These are phyloP conservation scores for Tetranychus urticae DNA, from an alignment of 1,140 invertebrate species.

Conservation along the genomic window DNA sequence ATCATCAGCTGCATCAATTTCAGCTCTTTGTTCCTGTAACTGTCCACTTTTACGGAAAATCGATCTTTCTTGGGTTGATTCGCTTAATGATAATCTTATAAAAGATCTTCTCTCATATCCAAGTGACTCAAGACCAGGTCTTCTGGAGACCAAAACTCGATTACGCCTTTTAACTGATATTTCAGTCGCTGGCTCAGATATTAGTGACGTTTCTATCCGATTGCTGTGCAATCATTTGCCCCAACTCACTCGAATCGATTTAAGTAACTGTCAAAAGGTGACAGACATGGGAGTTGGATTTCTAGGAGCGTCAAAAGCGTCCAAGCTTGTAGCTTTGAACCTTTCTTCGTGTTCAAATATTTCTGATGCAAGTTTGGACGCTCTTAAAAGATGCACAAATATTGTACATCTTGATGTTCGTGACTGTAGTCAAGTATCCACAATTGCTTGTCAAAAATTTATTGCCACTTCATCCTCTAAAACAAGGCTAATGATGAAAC, in stretches of 20 bases:
- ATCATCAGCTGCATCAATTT: constrained; percentile 40
- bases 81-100: constrained; percentile 51
- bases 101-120: constrained; percentile 44
- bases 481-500: background rate
- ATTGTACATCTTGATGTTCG: constrained; percentile 13
- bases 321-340: constrained; percentile 37
- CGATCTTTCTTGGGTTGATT: constrained; percentile 53
- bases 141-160: constrained; percentile 52
- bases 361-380: constrained; percentile 52
- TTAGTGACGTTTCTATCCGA: constrained; percentile 60
- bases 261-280: constrained; percentile 59
- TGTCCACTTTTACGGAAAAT: constrained; percentile 48
- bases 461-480: constrained; percentile 5
- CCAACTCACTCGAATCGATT: constrained; percentile 41
- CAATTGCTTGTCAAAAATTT: constrained; percentile 14
- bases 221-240: constrained; percentile 51
- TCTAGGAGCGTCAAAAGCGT: constrained; percentile 36
- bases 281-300: constrained; percentile 69
- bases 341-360: constrained; percentile 53
- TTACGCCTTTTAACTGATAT: constrained; percentile 47
- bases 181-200: constrained; percentile 55
- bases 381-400: constrained; percentile 27
- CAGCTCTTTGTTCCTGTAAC: constrained; percentile 51
- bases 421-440: constrained; percentile 13
- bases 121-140: constrained; percentile 52